These are phyloP conservation scores for Cyprinodon variegatus DNA, from an alignment of 2,113 vertebrate species.

Conservation along the genomic window DNA sequence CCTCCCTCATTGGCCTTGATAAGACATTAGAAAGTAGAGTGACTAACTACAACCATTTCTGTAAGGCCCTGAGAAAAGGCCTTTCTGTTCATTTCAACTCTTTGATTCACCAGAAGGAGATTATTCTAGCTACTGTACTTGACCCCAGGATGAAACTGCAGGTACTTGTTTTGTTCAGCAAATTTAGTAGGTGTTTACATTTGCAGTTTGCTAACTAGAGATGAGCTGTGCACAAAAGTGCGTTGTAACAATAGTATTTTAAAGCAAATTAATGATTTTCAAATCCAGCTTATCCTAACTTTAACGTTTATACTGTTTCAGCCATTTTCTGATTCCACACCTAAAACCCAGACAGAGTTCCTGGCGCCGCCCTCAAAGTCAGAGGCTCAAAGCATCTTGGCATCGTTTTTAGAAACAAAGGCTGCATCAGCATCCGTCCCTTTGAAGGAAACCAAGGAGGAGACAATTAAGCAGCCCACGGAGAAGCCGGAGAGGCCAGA, in stretches of 20 bases:
- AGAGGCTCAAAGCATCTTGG: constrained; percentile 56
- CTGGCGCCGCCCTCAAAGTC: constrained; percentile 66
- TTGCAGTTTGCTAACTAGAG: neutral
- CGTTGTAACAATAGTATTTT: too few relatives aligned
- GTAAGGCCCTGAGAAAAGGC: constrained; percentile 71
- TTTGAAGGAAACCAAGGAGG: constrained; percentile 10
- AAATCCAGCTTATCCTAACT: neutral
- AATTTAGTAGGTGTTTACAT: neutral
- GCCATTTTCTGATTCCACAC: constrained; percentile 64
- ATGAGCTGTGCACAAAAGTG: neutral
- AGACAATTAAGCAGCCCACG: neutral
- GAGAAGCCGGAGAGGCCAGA: constrained; percentile 7
- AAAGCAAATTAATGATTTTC: too few relatives aligned
- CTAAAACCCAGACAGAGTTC: constrained; percentile 24
- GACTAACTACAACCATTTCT: constrained; percentile 73
- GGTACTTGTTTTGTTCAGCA: constrained; percentile 36
- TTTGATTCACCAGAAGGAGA: constrained; percentile 70
- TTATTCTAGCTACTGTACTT: constrained; percentile 75
- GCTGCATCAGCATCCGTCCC: constrained; percentile 8
- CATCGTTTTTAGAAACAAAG: constrained; percentile 34
- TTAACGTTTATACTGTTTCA: constrained; percentile 28
- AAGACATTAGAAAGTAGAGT: constrained; percentile 63
- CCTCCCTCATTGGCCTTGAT: constrained; percentile 75
- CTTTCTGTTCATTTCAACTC: constrained; percentile 72
- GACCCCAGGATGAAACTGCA: constrained; percentile 79